Conservation (phyloP, 2,797 vertebrate species). For the Danio albolineatus region DNA sequence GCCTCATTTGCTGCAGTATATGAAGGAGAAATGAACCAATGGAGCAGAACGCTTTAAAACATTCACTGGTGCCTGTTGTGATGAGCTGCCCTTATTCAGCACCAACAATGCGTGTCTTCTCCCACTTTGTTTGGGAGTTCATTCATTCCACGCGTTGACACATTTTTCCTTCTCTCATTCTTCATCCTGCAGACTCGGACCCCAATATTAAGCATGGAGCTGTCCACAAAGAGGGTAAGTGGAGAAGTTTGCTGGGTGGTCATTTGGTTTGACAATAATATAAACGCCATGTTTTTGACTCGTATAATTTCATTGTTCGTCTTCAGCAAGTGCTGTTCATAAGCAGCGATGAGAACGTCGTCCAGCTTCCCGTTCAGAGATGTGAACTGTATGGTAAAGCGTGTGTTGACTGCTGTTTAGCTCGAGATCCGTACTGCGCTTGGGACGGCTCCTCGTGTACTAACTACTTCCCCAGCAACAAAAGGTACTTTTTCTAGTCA, state of each 20-base stretch:
- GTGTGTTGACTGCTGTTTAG: constrained; percentile 94
- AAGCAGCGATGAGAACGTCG: constrained; percentile 85
- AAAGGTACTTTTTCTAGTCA: constrained; percentile 58
- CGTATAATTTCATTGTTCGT: not conserved
- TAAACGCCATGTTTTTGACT: not conserved
- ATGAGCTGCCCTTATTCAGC: constrained; percentile 52
- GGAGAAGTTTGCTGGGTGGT: constrained; percentile 42
- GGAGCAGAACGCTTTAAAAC: constrained; percentile 64
- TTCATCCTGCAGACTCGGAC: constrained; percentile 71
- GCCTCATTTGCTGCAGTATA: constrained; percentile 63
- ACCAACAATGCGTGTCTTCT: constrained; percentile 47
- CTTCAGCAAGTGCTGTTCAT: constrained; percentile 89
- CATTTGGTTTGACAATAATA: constrained; percentile 1
- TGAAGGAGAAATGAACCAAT: constrained; percentile 58
- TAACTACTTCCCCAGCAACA: constrained; percentile 78
- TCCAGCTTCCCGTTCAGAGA: constrained; percentile 86
- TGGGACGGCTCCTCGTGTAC: constrained; percentile 90
- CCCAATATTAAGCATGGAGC: constrained; percentile 84
- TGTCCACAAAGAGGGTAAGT: constrained; percentile 86
- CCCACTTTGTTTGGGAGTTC: constrained; percentile 38
- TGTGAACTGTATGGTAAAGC: constrained; percentile 90
- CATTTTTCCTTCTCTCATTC: constrained; percentile 50
- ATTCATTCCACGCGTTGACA: constrained; percentile 49
- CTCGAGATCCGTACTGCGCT: constrained; percentile 92
- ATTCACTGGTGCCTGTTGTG: constrained; percentile 37